A percentile compares a stretch with the other conserved stretches of the same genome.
Conservation (phyloP, 1,140 invertebrate genomes). For the Drosophila ficusphila region DNA sequence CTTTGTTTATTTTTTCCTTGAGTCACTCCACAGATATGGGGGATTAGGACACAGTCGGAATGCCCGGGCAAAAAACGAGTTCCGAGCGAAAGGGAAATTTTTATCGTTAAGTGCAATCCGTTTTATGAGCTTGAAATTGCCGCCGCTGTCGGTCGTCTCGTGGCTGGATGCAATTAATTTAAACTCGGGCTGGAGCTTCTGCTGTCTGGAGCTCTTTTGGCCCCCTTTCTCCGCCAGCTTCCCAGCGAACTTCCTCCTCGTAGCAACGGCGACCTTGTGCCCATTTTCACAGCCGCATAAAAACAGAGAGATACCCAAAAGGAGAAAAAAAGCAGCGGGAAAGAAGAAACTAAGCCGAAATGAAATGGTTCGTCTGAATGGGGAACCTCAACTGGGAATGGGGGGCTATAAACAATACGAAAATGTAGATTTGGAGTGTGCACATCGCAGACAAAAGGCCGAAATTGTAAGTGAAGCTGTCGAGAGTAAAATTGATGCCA, state of each 20-base stretch:
- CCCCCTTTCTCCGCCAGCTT: conserved; percentile 28
- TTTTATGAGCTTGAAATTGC: conserved; percentile 51
- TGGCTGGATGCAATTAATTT: conserved; percentile 68
- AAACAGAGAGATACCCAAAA: conserved; percentile 22
- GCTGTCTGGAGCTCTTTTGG: conserved; percentile 12
- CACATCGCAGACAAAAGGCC: conserved; percentile 61
- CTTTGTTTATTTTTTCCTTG: background rate
- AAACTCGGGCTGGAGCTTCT: conserved; percentile 20
- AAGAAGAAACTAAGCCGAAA: conserved; percentile 32
- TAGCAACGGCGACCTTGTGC: conserved; percentile 65
- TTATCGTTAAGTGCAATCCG: conserved; percentile 55
- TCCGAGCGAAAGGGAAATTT: conserved; percentile 73
- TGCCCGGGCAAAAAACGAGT: conserved; percentile 53
- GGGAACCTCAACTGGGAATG: conserved; percentile 34
- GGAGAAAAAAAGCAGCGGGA: background rate
- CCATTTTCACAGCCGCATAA: conserved; percentile 62
- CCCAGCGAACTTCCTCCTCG: conserved; percentile 55
- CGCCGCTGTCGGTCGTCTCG: conserved; percentile 20
- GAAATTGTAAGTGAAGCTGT: conserved; percentile 40
- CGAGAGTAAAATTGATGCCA: conserved; percentile 66
- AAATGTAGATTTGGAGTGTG: conserved; percentile 65
- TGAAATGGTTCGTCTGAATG: conserved; percentile 66
- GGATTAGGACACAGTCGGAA: conserved; percentile 66
- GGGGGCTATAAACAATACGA: conserved; percentile 61
- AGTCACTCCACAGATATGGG: conserved; percentile 26